phyloP scores from a whole-genome alignment of 2,797 vertebrate genomes.

The Champsocephalus esox region DNA sequence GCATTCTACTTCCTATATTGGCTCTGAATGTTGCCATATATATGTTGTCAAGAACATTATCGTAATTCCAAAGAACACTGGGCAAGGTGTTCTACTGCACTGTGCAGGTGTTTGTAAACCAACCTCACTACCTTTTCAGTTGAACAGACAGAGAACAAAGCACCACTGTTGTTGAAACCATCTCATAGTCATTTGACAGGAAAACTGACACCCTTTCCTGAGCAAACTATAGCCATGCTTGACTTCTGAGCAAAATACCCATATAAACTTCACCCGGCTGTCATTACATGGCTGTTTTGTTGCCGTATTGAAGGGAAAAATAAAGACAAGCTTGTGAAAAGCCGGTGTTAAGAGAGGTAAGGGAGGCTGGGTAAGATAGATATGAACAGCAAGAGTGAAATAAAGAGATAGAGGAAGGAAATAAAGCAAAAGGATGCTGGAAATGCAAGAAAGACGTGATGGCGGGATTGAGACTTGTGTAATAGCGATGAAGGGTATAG shows the following conservation, averaged over 20 bases:
- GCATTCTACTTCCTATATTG: no score
- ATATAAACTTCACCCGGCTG: conserved; percentile 18
- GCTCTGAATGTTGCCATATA: no score
- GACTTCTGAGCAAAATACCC: conserved; percentile 32
- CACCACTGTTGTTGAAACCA: background rate
- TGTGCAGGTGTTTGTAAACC: background rate
- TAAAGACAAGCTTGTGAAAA: background rate
- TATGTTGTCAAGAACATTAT: background rate
- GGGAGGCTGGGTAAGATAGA: background rate
- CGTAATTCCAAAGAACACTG: background rate
- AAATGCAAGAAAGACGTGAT: conserved; percentile 10
- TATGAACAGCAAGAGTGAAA: conserved; percentile 10
- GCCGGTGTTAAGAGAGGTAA: conserved; percentile 15
- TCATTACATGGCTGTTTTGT: conserved; percentile 18
- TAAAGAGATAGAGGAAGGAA: conserved; percentile 1
- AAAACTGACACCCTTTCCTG: conserved; percentile 15
- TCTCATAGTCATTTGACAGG: conserved; percentile 15
- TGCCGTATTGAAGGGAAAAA: background rate
- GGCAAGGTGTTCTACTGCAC: background rate
- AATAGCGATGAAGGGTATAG: conserved; percentile 52
- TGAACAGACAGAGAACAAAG: background rate
- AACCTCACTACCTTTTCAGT: background rate
- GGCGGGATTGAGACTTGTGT: conserved; percentile 14
- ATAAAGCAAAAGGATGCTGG: background rate
- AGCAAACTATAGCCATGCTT: conserved; percentile 22